Base-by-base conservation (phyloP, 2,113 vertebrate species). In the Malurus cyaneus region DNA sequence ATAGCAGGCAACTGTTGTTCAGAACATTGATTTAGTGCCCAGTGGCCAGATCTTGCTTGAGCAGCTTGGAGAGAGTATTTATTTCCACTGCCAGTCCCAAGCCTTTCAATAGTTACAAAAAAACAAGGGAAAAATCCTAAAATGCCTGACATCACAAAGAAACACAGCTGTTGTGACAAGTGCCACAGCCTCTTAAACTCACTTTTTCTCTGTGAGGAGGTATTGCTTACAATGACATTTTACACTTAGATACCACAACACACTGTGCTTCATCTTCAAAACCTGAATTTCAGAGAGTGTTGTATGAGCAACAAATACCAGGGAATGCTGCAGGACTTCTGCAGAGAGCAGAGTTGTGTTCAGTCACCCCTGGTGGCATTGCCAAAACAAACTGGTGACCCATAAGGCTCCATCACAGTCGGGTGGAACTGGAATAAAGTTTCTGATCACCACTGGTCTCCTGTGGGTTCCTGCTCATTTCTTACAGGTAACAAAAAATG, bases 1-100 rank as follows among this genome's bases (percentile, higher is more conserved):
- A 64, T 11, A 87, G 73, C 41, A 87, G 25, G 28, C 76, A 84
- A 20, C 31, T 87, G 71, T 83, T 81, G 44, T 70, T 91, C 62
- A 61, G 61, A 71, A 54, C 36, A 65, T 12, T 52, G 61, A 65
- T 44, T 71, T 74, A 72, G 46, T 67, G 69, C 20, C 65, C 26
- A 86, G 2, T 14, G n/a, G 56, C 81, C 62, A 34, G 56, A 77
- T 60, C 61, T 83, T 26, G 39, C 56, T 59, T 62, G 34, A 86
- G 54, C 28, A 73, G 74, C 32, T 53, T 56, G 39, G 59, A 54
- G 9, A 86, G 24, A 47, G 8, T 32, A 47, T 39, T 73, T 34
- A 24, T 23, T 50, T 70, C 56, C 60, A 47, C 6, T 32, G 28
- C 69, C 57, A 76, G 24, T 28, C 52, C 86, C 26, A 73, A 78